These are phyloP conservation scores for Falco peregrinus DNA, from an alignment of 2,797 vertebrate species.

Conservation along the genomic window DNA sequence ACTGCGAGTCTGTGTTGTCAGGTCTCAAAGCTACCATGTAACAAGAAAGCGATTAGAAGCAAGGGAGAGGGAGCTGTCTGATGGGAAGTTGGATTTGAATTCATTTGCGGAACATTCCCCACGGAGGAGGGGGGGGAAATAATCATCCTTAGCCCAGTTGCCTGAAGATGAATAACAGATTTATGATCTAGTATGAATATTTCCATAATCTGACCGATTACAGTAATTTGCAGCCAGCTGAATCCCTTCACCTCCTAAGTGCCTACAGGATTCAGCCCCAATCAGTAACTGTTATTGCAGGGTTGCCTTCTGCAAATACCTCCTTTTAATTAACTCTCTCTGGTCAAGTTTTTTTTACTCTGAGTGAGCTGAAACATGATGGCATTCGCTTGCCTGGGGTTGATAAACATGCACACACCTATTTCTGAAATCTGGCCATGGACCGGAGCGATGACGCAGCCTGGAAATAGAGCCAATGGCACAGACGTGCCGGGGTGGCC, in stretches of 20 bases:
- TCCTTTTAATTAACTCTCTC: slow-evolving; percentile 6
- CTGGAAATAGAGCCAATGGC: slow-evolving; percentile 12
- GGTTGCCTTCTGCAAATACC: not conserved
- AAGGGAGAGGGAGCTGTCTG: slow-evolving; percentile 38
- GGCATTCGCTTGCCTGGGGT: slow-evolving; percentile 13
- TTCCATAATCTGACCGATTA: slow-evolving; percentile 48
- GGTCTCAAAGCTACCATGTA: slow-evolving; percentile 36
- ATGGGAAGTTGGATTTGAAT: slow-evolving; percentile 51
- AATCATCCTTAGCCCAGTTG: slow-evolving; percentile 18
- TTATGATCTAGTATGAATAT: slow-evolving; percentile 40
- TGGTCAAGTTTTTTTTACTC: not conserved
- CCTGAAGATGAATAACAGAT: slow-evolving; percentile 52
- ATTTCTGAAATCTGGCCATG: not conserved
- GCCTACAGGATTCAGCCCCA: not conserved
- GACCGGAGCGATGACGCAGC: not conserved
- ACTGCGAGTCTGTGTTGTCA: slow-evolving; percentile 34
- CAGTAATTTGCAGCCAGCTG: not conserved
- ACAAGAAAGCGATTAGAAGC: slow-evolving; percentile 33
- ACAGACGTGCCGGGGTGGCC: not conserved
- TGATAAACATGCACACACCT: slow-evolving; percentile 27
- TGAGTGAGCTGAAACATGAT: not conserved
- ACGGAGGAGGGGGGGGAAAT: not conserved
- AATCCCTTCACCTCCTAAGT: not conserved
- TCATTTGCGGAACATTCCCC: slow-evolving; percentile 44
- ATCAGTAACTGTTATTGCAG: not conserved